A percentile compares a stretch with the other conserved stretches of the same genome.
Evolutionary conservation across 2,113 vertebrate genomes (phyloP).

Genomic region (Egretta garzetta): DNA sequence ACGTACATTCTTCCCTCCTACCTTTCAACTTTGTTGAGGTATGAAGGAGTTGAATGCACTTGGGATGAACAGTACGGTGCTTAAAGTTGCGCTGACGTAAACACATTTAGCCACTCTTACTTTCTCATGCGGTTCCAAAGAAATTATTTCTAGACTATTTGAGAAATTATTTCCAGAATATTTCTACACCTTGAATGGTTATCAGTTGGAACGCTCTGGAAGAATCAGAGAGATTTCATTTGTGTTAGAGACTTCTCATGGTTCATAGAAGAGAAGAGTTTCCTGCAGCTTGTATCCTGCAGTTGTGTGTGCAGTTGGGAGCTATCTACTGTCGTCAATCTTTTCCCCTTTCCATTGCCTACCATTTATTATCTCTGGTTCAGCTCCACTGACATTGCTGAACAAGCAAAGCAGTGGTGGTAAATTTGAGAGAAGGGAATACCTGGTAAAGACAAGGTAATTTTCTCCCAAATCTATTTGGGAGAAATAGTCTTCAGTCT

Average conservation of each 20-base stretch:
- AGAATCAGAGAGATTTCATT: neutral
- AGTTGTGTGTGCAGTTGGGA: neutral
- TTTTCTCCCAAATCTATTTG: neutral
- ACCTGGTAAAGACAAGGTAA: neutral
- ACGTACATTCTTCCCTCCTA: neutral
- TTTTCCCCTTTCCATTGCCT: neutral
- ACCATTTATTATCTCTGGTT: neutral
- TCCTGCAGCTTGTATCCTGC: neutral
- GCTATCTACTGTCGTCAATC: neutral
- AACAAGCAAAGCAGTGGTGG: neutral
- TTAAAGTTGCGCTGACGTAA: neutral
- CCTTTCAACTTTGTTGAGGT: neutral
- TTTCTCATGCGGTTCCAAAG: neutral
- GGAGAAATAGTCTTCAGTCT: neutral
- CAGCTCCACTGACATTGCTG: neutral
- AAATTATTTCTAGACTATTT: neutral
- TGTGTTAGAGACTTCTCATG: neutral
- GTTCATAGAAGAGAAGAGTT: neutral
- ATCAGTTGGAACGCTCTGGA: neutral
- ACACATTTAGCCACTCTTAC: neutral
- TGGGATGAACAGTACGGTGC: neutral
- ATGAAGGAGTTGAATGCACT: neutral
- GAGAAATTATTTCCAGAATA: neutral
- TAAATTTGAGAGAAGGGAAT: neutral
- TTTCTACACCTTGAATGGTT: neutral